These are phyloP conservation scores for Noturus placidus DNA, from an alignment of 2,113 vertebrate species.

Conservation along the genomic window DNA sequence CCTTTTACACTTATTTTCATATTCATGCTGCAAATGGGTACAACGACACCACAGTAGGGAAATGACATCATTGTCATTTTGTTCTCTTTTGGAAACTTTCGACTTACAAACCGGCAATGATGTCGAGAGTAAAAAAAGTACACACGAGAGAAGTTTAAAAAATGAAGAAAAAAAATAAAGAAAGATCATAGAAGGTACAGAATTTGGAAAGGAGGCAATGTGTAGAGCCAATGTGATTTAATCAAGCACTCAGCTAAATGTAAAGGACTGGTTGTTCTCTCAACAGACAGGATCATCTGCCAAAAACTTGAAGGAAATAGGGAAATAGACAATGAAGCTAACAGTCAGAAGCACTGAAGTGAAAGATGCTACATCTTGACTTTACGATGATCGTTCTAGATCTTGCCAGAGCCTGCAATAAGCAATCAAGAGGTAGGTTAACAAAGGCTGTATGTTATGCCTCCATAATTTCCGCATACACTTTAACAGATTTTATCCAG, in stretches of 20 bases:
- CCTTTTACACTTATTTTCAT: constrained; percentile 34
- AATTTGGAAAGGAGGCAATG: constrained; percentile 36
- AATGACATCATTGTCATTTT: constrained; percentile 22
- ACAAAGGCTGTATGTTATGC: not conserved
- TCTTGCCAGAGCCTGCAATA: constrained; percentile 18
- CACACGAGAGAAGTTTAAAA: constrained; percentile 18
- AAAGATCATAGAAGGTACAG: constrained; percentile 32
- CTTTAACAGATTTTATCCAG: not conserved
- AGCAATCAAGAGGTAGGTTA: constrained; percentile 40
- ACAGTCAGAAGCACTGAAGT: not conserved
- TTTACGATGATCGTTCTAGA: not conserved
- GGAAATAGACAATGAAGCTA: constrained; percentile 13
- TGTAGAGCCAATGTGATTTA: constrained; percentile 35
- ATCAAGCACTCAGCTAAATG: constrained; percentile 47
- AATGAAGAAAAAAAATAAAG: constrained; percentile 16
- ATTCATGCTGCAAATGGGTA: constrained; percentile 50
- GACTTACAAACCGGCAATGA: constrained; percentile 38
- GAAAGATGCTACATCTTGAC: constrained; percentile 4
- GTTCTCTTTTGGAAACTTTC: constrained; percentile 31
- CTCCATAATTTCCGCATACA: not conserved
- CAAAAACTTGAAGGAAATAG: not conserved
- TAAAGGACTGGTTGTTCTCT: constrained; percentile 22
- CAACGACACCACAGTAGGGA: constrained; percentile 19
- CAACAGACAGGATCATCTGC: not conserved
- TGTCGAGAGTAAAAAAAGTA: not conserved